These are phyloP conservation scores for Dendrocopos noguchii DNA, from an alignment of 2,113 vertebrate genomes.

Conservation along the genomic window DNA sequence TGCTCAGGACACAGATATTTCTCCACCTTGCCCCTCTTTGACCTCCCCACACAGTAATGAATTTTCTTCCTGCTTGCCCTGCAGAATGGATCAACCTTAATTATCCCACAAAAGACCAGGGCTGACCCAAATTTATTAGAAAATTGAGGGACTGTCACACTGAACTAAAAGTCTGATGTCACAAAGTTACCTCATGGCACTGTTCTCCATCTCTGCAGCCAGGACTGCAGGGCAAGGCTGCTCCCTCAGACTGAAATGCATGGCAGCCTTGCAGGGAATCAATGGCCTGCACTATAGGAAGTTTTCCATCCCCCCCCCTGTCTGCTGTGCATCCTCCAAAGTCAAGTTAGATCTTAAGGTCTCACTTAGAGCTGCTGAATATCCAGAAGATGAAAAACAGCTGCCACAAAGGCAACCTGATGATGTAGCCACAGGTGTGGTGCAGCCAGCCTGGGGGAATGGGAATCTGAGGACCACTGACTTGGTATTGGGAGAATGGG, in stretches of 20 bases:
- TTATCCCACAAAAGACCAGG: constrained; percentile 27
- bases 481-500: background rate
- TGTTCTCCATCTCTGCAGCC: background rate
- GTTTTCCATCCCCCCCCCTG: background rate
- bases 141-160: constrained; percentile 28
- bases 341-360: background rate
- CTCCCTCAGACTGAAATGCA: fast-evolving
- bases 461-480: background rate
- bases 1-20: background rate
- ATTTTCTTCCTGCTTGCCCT: constrained; percentile 34
- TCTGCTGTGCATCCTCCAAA: background rate
- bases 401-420: background rate
- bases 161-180: background rate
- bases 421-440: fast-evolving
- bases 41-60: constrained; percentile 12
- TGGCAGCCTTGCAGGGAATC: fast-evolving
- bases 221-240: background rate
- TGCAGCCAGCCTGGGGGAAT: fast-evolving
- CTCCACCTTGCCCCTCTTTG: constrained; percentile 15
- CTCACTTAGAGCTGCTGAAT: background rate
- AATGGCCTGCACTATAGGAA: fast-evolving
- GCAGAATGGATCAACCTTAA: constrained; percentile 27
- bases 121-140: constrained; percentile 58
- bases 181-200: background rate
- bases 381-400: background rate